Conservation (phyloP, 1,140 invertebrate genomes). For the Hyles euphorbiae region DNA sequence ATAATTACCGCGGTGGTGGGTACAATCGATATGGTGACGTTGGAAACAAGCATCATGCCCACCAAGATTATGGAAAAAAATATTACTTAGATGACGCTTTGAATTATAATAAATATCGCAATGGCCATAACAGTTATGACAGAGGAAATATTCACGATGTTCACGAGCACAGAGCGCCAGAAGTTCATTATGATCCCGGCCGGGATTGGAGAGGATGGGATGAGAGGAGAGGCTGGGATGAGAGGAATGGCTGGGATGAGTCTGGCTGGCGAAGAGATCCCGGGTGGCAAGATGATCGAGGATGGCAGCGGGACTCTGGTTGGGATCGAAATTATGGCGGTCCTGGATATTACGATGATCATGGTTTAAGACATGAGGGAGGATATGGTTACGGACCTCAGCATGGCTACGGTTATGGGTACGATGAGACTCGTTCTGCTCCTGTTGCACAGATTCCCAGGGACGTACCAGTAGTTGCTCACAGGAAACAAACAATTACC, state of each 20-base stretch:
- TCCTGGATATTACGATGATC: slow-evolving; percentile 54
- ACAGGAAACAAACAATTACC: slow-evolving; percentile 71
- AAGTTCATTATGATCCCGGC: slow-evolving; percentile 35
- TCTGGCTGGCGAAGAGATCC: slow-evolving; percentile 26
- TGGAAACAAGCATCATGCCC: slow-evolving; percentile 62
- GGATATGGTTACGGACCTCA: slow-evolving; percentile 57
- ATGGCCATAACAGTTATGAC: slow-evolving; percentile 57
- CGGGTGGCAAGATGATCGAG: slow-evolving; percentile 26
- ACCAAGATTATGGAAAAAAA: slow-evolving; percentile 72
- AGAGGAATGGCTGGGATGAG: slow-evolving; percentile 22
- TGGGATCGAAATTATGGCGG: slow-evolving; percentile 55
- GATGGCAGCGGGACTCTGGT: slow-evolving; percentile 40
- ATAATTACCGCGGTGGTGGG: slow-evolving; percentile 64
- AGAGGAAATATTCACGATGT: slow-evolving; percentile 52
- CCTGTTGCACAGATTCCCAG: slow-evolving; percentile 53
- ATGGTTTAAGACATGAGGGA: slow-evolving; percentile 48
- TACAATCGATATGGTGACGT: slow-evolving; percentile 73
- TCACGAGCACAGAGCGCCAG: slow-evolving; percentile 45
- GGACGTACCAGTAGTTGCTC: slow-evolving; percentile 59
- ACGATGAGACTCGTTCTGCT: slow-evolving; percentile 52
- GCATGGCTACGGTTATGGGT: slow-evolving; percentile 67
- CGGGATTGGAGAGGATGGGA: slow-evolving; percentile 54
- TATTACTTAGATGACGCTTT: slow-evolving; percentile 72
- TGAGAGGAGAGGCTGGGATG: slow-evolving; percentile 45
- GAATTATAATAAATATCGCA: slow-evolving; percentile 63